phyloP scores from a whole-genome alignment of 2,888 invertebrate genomes.

The Aromia moschata region DNA sequence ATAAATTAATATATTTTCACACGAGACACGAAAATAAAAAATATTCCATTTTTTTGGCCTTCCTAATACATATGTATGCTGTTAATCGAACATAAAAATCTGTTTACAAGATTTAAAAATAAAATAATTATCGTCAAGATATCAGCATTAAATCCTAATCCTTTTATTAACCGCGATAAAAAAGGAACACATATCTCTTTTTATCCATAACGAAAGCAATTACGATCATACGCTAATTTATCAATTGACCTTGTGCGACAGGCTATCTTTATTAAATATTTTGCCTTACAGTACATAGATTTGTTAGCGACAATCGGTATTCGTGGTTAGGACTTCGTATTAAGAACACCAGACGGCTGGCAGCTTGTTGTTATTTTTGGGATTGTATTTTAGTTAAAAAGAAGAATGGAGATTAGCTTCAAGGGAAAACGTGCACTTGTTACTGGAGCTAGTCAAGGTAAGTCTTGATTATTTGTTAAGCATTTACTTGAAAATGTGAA shows the following conservation, averaged over 20 bases:
- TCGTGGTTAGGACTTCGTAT: too few relatives aligned
- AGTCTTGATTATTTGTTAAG: too few relatives aligned
- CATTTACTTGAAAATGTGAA: too few relatives aligned
- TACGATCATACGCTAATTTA: constrained; percentile 13
- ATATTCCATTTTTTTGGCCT: too few relatives aligned
- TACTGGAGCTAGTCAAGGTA: constrained; percentile 90
- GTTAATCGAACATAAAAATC: not conserved
- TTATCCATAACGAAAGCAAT: constrained; percentile 3
- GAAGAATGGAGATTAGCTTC: constrained; percentile 74
- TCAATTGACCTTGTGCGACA: constrained; percentile 14
- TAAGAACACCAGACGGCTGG: too few relatives aligned
- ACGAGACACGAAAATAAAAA: too few relatives aligned
- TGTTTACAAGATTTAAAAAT: not conserved
- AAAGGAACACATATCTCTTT: constrained; percentile 1
- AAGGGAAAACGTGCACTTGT: constrained; percentile 83
- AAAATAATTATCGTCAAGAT: not conserved
- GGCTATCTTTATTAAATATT: not conserved
- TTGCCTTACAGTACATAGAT: too few relatives aligned
- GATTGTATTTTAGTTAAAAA: too few relatives aligned
- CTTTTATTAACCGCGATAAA: not conserved
- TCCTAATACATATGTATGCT: too few relatives aligned
- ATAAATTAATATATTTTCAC: too few relatives aligned
- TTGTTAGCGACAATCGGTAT: too few relatives aligned
- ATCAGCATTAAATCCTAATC: not conserved
- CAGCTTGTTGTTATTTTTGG: not conserved